A percentile compares a stretch with the other conserved stretches of the same genome.
These are phyloP conservation scores for Papilio gigon DNA, from an alignment of 2,888 invertebrate species.

Conservation along the genomic window DNA sequence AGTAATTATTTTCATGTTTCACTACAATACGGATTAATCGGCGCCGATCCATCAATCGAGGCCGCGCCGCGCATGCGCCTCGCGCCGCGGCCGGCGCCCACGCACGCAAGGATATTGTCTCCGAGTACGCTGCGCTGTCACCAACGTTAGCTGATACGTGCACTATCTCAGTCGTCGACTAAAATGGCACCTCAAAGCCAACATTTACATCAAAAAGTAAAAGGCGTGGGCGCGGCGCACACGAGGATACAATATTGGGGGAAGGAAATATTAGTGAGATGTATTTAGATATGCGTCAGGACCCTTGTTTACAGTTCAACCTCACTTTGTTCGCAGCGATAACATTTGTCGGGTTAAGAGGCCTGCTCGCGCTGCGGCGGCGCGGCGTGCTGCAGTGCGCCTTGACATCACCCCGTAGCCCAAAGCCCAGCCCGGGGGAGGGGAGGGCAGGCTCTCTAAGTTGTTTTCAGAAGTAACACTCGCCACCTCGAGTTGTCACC, in stretches of 20 bases:
- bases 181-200: background rate
- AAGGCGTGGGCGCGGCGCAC: background rate
- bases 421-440: slow-evolving; percentile 41
- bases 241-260: background rate
- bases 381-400: slow-evolving; percentile 37
- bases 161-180: too few species aligned
- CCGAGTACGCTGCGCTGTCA: too few species aligned
- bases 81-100: slow-evolving; percentile 49
- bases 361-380: slow-evolving; percentile 43
- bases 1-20: slow-evolving; percentile 49
- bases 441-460: slow-evolving; percentile 46
- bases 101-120: background rate
- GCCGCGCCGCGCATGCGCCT: slow-evolving; percentile 43
- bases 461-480: slow-evolving; percentile 67
- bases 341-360: slow-evolving; percentile 45
- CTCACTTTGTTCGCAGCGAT: slow-evolving; percentile 43
- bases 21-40: slow-evolving; percentile 49
- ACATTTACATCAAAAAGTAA: background rate
- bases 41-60: slow-evolving; percentile 54
- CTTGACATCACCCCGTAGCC: slow-evolving; percentile 33
- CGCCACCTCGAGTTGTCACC: slow-evolving; percentile 54
- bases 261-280: background rate
- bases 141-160: too few species aligned
- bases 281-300: slow-evolving; percentile 36
- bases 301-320: slow-evolving; percentile 34